phyloP scores from a whole-genome alignment of 2,113 vertebrate species.

The Ictalurus furcatus region DNA sequence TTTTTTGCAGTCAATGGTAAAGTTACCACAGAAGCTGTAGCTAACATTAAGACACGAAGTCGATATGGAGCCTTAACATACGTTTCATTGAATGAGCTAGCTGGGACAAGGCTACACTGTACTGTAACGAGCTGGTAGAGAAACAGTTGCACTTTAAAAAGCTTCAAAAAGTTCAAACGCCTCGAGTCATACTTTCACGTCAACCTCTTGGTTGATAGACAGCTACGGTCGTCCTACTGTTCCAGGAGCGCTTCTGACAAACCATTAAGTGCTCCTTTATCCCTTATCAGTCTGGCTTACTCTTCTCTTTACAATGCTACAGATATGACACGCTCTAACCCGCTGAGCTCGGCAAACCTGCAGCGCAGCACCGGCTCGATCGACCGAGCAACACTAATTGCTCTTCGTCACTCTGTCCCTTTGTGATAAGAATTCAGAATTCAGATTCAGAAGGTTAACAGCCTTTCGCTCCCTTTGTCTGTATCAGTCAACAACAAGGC shows the following conservation, averaged over 20 bases:
- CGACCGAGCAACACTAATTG: constrained; percentile 9
- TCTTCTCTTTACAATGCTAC: not conserved
- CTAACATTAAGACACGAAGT: not conserved
- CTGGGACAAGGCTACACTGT: not conserved
- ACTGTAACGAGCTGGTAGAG: not conserved
- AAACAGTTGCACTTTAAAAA: not conserved
- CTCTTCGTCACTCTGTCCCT: not conserved
- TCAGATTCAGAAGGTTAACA: not conserved
- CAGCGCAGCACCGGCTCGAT: not conserved
- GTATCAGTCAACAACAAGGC: constrained; percentile 32
- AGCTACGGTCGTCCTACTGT: not conserved
- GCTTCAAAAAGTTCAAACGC: not conserved
- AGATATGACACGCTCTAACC: not conserved
- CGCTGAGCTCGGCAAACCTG: constrained; percentile 14
- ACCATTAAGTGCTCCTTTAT: not conserved
- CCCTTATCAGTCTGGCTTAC: not conserved
- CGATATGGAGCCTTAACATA: not conserved
- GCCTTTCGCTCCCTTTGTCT: constrained; percentile 42
- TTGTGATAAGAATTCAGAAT: constrained; percentile 15
- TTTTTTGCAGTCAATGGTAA: not conserved
- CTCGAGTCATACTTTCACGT: not conserved
- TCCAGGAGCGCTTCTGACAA: not conserved
- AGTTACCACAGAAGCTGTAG: not conserved
- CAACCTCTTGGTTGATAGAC: not conserved
- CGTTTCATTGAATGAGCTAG: not conserved